Evolutionary conservation across 2,888 invertebrate genomes (phyloP), one percentile per base, ranked within the genome.

Genomic region (Caenorhabditis angaria): DNA sequence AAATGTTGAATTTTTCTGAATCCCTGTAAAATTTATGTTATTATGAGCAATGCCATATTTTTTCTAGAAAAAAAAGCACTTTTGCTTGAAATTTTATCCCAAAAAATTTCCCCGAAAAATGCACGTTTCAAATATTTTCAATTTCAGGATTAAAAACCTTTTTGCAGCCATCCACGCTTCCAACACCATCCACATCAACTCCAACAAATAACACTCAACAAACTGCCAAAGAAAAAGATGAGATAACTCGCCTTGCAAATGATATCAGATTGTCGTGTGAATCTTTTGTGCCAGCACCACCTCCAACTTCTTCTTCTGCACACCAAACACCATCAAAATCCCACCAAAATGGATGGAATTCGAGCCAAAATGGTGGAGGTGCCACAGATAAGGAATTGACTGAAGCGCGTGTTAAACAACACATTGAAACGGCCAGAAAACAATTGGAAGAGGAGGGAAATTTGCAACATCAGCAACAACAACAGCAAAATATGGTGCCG

Each of bases 231-330:
- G 71, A 71, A 47, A 66, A 66, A 53, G 71, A 66, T 20, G 66
- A 60, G 10, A 71, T 71, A 20, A 58, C 60, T 20, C 55, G 60
- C 24, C 60, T 71, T 18, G 71, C 71, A 0, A 61, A 71, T 48
- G 41, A 63, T 20, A 41, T 71, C 51, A 27, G 62, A 29, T 51
- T 63, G 53, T 56, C 60, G 14, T 66, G 66, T 0, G 59, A 65
- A 24, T 28, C 59, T 12, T 18, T 55, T 48, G 55, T 6, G 10
- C 18, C 41, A 4, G 2, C 65, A 53, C n/a, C 55, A 53, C 2
- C 53, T 50, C n/a, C 25, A 28, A 51, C 35, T 35, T 32, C 18
- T n/a, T 29, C 61, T 20, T 29, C 28, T 22, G 28, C 50, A 58
- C 50, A 24, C 29, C 29, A 27, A 28, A 28, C 29, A 18, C 25